Evolutionary conservation across 35 echinoderm and acorn worm species (phyloP), one percentile per base, ranked within the genome.

Genomic region (Patiria miniata): DNA sequence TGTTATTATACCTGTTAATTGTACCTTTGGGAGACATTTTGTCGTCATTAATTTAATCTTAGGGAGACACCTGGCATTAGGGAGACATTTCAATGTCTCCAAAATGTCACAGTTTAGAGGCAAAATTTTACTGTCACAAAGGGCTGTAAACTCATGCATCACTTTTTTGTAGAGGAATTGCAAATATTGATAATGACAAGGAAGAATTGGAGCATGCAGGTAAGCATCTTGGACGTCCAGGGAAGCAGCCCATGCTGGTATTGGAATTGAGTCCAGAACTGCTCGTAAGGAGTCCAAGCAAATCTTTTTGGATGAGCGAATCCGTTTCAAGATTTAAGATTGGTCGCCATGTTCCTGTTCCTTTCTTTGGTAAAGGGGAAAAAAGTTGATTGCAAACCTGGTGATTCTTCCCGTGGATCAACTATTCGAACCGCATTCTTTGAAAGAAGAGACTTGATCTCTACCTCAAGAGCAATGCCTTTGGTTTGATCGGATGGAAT

Each of bases 311-410:
- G 78, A 0, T 15, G 21, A 30, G 88, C 78, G 54, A 76, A 59
- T n/a, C 73, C 79, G 42, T 91, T 91, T 0, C 84, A 51, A 91
- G 59, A 26, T 90, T 91, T 32, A 78, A 39, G 51, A 82, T 82
- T 9, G 78, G 79, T 15, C 83, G 2, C 40, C 60, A 68, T 2
- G 38, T 54, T 15, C 83, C 83, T 1, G 54, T n/a, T 29, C 33
- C 7, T 21, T 60, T 60, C 39, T 85, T 68, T 15, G 83, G 83
- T 57, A n/a, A 37, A 14, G 7, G 47, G 33, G 56, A 85, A 85
- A 19, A 85, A 65, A 5, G 55, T 34, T 37, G 82, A 59, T 55
- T 19, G 21, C 18, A 61, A 84, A 4, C 79, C 79, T 6, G 10
- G 2, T 14, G 8, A 54, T 54, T 7, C 18, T 18, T 18, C 52